Percentiles rank a stretch among this genome's conserved stretches.
phyloP scores from a whole-genome alignment of 2,113 vertebrate genomes.

The Herpailurus yagouaroundi region DNA sequence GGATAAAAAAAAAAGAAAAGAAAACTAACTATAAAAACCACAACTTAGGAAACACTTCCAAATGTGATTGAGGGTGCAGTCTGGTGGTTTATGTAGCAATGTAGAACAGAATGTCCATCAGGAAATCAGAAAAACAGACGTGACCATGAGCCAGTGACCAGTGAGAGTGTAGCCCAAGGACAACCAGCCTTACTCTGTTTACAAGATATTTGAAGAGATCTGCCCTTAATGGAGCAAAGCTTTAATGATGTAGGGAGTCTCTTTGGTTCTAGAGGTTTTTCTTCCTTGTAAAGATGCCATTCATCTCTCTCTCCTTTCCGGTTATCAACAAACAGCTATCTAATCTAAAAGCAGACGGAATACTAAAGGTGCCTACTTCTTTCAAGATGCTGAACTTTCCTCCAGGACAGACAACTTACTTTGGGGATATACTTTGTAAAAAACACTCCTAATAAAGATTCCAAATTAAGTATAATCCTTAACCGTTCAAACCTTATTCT shows the following conservation, averaged over 20 bases:
- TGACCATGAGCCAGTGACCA: slow-evolving; percentile 39
- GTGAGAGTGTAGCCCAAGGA: not conserved
- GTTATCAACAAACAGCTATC: not conserved
- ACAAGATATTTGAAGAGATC: not conserved
- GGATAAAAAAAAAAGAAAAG: not conserved
- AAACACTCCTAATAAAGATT: not conserved
- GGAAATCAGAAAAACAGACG: slow-evolving; percentile 48
- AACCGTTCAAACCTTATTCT: not conserved
- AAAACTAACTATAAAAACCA: slow-evolving; percentile 42
- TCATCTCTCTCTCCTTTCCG: not conserved
- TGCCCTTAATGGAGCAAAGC: not conserved
- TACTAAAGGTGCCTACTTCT: not conserved
- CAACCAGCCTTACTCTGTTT: not conserved
- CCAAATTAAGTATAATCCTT: not conserved
- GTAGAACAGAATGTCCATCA: slow-evolving; percentile 32
- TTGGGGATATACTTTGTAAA: not conserved
- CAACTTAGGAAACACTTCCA: slow-evolving; percentile 49
- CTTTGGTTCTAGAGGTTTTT: slow-evolving; percentile 40
- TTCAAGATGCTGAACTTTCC: not conserved
- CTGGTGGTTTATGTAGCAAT: slow-evolving; percentile 40
- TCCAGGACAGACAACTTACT: not conserved
- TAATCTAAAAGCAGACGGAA: not conserved
- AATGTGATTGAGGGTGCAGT: slow-evolving; percentile 42
- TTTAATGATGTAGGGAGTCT: not conserved
- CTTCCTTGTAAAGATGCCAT: slow-evolving; percentile 16